phyloP scores from a whole-genome alignment of 2,113 vertebrate genomes.

The Forbesichthys papilliferus region DNA sequence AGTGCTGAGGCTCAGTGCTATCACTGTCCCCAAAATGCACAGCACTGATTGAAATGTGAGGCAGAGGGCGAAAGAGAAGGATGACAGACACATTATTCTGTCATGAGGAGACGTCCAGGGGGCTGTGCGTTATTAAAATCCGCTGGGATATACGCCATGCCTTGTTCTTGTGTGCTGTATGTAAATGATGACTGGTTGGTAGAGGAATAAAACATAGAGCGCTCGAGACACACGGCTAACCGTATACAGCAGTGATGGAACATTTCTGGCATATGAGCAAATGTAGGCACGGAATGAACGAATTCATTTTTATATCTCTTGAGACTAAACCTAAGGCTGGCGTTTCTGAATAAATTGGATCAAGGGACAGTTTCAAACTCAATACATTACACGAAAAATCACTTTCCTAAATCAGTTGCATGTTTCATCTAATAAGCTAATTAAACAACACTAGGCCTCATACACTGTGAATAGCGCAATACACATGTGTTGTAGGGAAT shows the following conservation, averaged over 20 bases:
- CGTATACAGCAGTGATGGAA: constrained; percentile 7
- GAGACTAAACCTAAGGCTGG: constrained; percentile 3
- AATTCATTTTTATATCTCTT: constrained; percentile 15
- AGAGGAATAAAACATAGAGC: neutral
- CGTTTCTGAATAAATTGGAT: constrained; percentile 19
- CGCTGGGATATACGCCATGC: constrained; percentile 12
- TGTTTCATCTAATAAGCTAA: constrained; percentile 2
- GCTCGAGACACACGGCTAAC: constrained; percentile 4
- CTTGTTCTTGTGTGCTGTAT: constrained; percentile 7
- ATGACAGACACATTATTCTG: constrained; percentile 35
- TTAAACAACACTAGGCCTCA: neutral
- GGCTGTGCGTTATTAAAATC: constrained; percentile 13
- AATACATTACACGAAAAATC: constrained; percentile 19
- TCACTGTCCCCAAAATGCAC: constrained; percentile 55
- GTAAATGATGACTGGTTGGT: constrained; percentile 4
- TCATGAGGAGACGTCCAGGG: constrained; percentile 9
- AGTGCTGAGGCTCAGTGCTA: constrained; percentile 39
- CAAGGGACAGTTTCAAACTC: constrained; percentile 1
- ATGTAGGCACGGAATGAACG: constrained; percentile 32
- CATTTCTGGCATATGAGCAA: neutral
- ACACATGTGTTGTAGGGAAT: no score
- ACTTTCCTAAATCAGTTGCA: neutral
- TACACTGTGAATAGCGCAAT: no score
- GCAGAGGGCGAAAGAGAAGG: neutral
- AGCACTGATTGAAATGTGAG: constrained; percentile 49